Base-by-base conservation (phyloP, 2,113 vertebrate species). In the Butastur rufipennis region DNA sequence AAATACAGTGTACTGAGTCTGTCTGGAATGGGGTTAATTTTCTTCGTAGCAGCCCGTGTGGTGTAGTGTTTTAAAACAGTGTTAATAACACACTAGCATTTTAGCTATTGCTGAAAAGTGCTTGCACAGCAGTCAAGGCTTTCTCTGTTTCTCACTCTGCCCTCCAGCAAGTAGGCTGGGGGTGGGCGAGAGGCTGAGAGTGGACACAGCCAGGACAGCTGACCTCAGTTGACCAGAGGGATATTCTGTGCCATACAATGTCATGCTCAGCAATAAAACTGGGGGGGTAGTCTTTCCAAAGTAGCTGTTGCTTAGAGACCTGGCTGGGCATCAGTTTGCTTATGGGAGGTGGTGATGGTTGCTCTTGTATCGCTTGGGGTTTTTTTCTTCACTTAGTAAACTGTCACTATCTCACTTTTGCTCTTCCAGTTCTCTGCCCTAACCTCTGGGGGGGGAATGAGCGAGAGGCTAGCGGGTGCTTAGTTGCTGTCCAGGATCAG, bases 391-490 rank as follows among this genome's bases (percentile, higher is more conserved):
- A 5, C 10, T 63, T 84, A 26, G 0, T 86, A 13, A 77, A 38
- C 10, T 72, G 27, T n/a, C 16, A 5, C 8, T 16, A 18, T 67
- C 32, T 83, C 1, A 0, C 43, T 84, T 84, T 81, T 82, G 11
- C 32, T 75, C 8, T 55, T 67, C 15, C 0, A 0, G 0, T 73
- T 84, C 34, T 77, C 19, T 83, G 45, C 34, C 34, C 27, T 80
- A 1, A 75, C 52, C 18, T 73, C 40, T 80, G 58, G 4, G 13
- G 31, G 10, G 23, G 34, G 15, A 48, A 31, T 3, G 11, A 87
- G 13, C 0, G 0, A 83, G 52, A 72, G 40, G 58, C 32, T 80
- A 16, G 6, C 47, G 34, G 2, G 16, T 91, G 9, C 40, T 78
- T 74, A 62, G 45, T 45, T 75, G 70, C 61, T 91, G 10, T 52